Conservation (phyloP, 2,888 invertebrate species). For the Conomelus anceps region DNA sequence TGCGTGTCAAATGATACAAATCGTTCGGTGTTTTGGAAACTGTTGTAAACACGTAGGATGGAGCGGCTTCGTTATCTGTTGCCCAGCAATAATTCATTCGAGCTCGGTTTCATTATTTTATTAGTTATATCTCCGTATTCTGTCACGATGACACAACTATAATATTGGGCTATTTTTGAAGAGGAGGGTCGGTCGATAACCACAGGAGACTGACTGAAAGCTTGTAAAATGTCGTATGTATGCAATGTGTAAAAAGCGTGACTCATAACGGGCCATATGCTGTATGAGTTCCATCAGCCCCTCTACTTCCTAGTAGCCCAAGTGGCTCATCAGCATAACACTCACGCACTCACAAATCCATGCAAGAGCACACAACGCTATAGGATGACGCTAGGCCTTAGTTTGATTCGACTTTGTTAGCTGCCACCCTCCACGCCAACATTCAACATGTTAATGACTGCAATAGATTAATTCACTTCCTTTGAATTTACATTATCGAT, state of each 20-base stretch:
- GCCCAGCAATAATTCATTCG: background rate
- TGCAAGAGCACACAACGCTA: background rate
- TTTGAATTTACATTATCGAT: background rate
- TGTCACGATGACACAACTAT: background rate
- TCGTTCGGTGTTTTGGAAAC: background rate
- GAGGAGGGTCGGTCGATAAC: background rate
- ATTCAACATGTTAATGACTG: background rate
- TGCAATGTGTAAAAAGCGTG: background rate
- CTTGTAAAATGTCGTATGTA: background rate
- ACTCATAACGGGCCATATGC: background rate
- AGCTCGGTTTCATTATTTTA: background rate
- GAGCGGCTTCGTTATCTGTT: background rate
- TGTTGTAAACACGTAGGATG: background rate
- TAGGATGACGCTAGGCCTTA: background rate
- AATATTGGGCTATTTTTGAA: background rate
- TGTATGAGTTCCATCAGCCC: background rate
- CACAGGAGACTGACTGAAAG: background rate
- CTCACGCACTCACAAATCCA: background rate
- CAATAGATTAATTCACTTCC: background rate
- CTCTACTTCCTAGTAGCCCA: background rate
- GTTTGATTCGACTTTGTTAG: background rate
- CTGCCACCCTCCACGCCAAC: background rate
- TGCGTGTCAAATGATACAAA: background rate
- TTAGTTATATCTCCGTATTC: background rate
- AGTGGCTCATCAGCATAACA: conserved; percentile 12